Evolutionary conservation across 2,113 vertebrate genomes (phyloP).

Genomic region (Circaetus gallicus): DNA sequence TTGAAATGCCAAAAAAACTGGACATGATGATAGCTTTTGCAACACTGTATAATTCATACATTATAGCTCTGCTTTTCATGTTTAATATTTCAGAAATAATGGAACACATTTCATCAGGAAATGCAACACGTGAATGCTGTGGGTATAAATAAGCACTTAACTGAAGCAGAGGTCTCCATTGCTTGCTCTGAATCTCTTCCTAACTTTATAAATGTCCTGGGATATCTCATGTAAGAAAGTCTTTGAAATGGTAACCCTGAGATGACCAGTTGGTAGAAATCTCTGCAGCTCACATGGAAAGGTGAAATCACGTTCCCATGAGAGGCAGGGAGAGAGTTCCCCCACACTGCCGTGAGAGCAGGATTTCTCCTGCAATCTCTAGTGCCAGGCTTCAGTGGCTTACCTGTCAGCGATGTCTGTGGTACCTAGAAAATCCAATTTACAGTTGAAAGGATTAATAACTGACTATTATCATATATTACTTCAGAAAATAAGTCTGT

Average conservation of each 20-base stretch:
- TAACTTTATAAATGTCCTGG: background rate
- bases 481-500: background rate
- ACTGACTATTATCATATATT: background rate
- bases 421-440: constrained; percentile 5
- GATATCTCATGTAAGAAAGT: background rate
- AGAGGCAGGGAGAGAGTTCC: background rate
- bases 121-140: background rate
- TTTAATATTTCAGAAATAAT: constrained; percentile 14
- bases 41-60: background rate
- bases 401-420: background rate
- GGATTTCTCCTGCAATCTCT: background rate
- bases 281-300: background rate
- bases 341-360: background rate
- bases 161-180: background rate
- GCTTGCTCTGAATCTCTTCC: background rate
- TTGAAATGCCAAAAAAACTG: background rate
- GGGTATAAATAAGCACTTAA: background rate
- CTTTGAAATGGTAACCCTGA: background rate
- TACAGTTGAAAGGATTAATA: constrained; percentile 13
- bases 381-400: background rate
- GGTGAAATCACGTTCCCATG: background rate
- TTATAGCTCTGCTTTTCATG: background rate
- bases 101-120: background rate
- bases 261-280: background rate
- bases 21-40: constrained; percentile 1